Conservation (phyloP, 2,113 vertebrate species). For the Steatornis caripensis region DNA sequence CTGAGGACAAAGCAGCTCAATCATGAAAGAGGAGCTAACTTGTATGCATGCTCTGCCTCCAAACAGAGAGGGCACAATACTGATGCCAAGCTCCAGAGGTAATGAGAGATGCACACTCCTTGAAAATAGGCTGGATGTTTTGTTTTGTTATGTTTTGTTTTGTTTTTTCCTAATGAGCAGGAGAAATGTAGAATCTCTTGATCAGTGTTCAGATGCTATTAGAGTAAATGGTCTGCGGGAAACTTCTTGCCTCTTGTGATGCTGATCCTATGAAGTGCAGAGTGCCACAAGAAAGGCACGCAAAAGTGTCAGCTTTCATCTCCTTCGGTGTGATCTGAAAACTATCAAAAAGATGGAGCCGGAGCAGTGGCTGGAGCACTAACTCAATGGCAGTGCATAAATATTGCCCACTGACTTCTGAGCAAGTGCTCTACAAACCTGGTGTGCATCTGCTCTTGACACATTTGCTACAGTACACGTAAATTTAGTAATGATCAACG, state of each 20-base stretch:
- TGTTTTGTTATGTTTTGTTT: background rate
- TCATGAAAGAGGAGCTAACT: background rate
- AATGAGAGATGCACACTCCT: background rate
- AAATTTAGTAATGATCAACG: background rate
- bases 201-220: background rate
- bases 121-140: background rate
- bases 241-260: background rate
- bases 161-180: background rate
- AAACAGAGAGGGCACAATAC: background rate
- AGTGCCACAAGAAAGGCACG: background rate
- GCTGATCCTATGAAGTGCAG: background rate
- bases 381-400: background rate
- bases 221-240: background rate
- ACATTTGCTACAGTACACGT: background rate
- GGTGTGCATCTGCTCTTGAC: background rate
- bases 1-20: background rate
- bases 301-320: background rate
- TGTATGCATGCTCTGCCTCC: rapidly evolving
- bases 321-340: background rate
- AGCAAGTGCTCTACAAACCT: background rate
- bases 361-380: background rate
- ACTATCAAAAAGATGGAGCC: background rate
- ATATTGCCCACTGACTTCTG: background rate
- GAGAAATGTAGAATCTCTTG: background rate
- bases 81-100: background rate